These are phyloP conservation scores for Phlogophora meticulosa DNA, from an alignment of 2,888 invertebrate species.

Conservation along the genomic window DNA sequence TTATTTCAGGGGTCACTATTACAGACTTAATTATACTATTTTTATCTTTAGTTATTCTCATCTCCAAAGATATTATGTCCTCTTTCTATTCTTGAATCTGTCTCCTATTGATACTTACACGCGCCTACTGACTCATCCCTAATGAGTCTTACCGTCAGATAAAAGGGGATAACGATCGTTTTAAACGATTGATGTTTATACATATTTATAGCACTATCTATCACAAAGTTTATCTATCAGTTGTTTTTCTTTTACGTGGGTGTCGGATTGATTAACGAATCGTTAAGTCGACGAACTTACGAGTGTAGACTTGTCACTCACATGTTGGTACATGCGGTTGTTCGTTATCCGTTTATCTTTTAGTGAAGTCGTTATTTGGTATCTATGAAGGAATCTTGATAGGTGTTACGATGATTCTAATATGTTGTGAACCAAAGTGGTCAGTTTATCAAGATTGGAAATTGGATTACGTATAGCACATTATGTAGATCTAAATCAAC, in stretches of 20 bases:
- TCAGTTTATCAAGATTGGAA: neutral
- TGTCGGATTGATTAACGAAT: slow-evolving; percentile 38
- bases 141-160: slow-evolving; percentile 1
- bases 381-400: slow-evolving; percentile 21
- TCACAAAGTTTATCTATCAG: slow-evolving; percentile 9
- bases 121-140: slow-evolving; percentile 1
- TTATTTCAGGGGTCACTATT: neutral
- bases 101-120: neutral
- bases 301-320: slow-evolving; percentile 16
- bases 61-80: neutral
- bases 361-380: slow-evolving; percentile 17
- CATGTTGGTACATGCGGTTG: slow-evolving; percentile 40
- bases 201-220: slow-evolving; percentile 12
- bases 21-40: neutral
- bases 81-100: neutral
- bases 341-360: slow-evolving; percentile 23
- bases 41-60: neutral
- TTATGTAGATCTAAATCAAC: neutral
- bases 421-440: neutral
- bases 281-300: slow-evolving; percentile 27
- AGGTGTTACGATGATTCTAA: neutral
- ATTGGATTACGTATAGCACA: neutral
- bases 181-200: slow-evolving; percentile 10
- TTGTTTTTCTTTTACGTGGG: slow-evolving; percentile 13
- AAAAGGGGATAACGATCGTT: neutral